These are phyloP conservation scores for Laterallus jamaicensis DNA, from an alignment of 2,113 vertebrate genomes.

Conservation along the genomic window DNA sequence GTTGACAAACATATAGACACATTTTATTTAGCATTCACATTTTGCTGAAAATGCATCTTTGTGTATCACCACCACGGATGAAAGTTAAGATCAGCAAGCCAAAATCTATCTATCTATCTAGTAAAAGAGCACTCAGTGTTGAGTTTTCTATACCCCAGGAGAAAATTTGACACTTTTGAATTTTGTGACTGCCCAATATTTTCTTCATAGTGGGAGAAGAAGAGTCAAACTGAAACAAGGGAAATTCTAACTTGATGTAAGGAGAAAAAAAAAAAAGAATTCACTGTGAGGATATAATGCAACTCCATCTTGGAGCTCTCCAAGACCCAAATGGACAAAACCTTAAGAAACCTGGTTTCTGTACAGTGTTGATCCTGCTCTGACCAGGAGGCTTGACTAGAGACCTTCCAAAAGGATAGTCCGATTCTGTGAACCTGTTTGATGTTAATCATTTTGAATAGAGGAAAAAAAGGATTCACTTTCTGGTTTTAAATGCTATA, in stretches of 20 bases:
- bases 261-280: neutral
- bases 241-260: neutral
- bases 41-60: neutral
- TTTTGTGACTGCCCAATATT: neutral
- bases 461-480: neutral
- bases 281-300: neutral
- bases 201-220: neutral
- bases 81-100: neutral
- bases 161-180: neutral
- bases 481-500: neutral
- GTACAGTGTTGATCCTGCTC: neutral
- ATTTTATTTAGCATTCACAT: neutral
- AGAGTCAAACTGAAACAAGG: neutral
- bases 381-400: neutral
- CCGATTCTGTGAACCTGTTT: neutral
- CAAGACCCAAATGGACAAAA: neutral
- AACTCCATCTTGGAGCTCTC: neutral
- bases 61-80: neutral
- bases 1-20: neutral
- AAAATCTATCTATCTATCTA: neutral
- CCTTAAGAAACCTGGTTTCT: neutral
- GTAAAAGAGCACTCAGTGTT: neutral
- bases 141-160: neutral
- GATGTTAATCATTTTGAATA: neutral
- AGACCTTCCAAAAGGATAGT: neutral